Evolutionary conservation across 2,888 invertebrate species (phyloP), one percentile per base, ranked within the genome.

Genomic region (Lutraria lutraria): DNA sequence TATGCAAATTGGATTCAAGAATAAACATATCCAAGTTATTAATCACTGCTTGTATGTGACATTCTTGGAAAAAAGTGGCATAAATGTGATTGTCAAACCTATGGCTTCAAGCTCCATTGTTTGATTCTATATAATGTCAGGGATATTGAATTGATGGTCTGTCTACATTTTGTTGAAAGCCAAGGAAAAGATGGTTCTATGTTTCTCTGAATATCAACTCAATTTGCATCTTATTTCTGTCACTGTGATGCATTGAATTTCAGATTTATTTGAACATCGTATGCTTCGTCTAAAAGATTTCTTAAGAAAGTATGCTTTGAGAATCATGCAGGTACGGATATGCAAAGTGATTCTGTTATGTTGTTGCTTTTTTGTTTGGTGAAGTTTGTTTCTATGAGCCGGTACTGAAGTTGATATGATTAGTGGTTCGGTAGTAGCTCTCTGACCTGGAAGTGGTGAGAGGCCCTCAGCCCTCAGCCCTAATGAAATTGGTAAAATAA

Each of bases 21-120:
- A 68, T 68, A 68, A 68, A 68, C 63, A 68, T 25, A 25, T 68
- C 25, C 6, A 25, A 68, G 63, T 68, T 68, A 68, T 68, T 25
- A 68, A 68, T 68, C 63, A 68, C 25, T 25, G 12, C 12, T 25
- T 2, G 4, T 68, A 25, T 68, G 63, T 12, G 63, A 25, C 25
- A 68, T n/a, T 68, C 25, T 25, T 12, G 25, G 25, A n/a, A n/a
- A 25, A 68, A 68, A 68, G 12, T n/a, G 10, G 63, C 25, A 68
- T 13, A 68, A 68, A 68, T n/a, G 25, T 68, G 63, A 68, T 68
- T 68, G 63, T 68, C 63, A 68, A 68, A 12, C 63, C 63, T 68
- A 13, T 2, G 63, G 25, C 63, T 68, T 8, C 12, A 63, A 8
- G 63, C 63, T 68, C 13, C 25, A 25, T 68, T 68, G 25, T 68